A percentile compares a stretch with the other conserved stretches of the same genome.
Evolutionary conservation across 2,888 invertebrate species (phyloP).

Genomic region (Teleiodes luculella): DNA sequence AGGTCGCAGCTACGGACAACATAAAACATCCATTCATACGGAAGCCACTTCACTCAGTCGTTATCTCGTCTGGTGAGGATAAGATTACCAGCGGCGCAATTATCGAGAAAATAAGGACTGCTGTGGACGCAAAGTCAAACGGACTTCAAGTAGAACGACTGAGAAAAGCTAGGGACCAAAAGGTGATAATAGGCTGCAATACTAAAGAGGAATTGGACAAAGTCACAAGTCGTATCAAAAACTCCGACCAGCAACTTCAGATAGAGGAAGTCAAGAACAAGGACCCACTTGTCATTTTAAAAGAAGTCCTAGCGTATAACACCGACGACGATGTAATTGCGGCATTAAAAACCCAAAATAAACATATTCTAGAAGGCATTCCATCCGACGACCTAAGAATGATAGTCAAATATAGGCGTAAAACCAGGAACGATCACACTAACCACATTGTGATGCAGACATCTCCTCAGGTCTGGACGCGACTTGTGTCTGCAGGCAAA

Average conservation of each 20-base stretch:
- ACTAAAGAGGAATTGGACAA: background rate
- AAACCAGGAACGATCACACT: background rate
- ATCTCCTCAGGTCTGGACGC: background rate
- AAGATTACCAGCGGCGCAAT: background rate
- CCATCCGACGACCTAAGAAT: background rate
- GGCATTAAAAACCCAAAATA: background rate
- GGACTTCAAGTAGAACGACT: background rate
- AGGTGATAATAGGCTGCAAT: conserved; percentile 4
- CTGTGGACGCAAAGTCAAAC: background rate
- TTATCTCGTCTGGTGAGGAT: background rate
- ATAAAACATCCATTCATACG: background rate
- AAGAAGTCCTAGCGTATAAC: too few relatives aligned
- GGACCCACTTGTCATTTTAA: too few relatives aligned
- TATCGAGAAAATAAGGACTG: background rate
- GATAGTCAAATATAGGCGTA: background rate
- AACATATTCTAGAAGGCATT: background rate
- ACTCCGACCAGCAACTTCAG: too few relatives aligned
- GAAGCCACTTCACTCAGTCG: too few relatives aligned
- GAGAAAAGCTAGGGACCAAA: conserved; percentile 3
- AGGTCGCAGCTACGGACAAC: too few relatives aligned
- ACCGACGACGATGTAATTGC: too few relatives aligned
- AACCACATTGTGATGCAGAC: background rate
- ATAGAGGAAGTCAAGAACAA: background rate
- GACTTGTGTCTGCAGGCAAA: background rate
- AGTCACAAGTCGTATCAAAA: too few relatives aligned